Base-by-base conservation (phyloP, 2,888 invertebrate species). In the Aromia moschata region DNA sequence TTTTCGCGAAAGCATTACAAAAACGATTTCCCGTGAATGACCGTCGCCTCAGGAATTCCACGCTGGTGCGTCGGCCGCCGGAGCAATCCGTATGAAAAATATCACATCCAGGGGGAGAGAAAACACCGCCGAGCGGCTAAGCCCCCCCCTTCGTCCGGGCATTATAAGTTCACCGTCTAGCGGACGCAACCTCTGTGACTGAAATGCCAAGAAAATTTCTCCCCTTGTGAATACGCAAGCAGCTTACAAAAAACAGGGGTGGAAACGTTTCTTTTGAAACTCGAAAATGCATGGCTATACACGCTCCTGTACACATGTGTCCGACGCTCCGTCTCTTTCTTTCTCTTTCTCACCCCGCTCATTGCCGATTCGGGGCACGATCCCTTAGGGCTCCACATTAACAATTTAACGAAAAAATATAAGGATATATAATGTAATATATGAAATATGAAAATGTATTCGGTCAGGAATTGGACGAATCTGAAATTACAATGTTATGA, bases 191-290 rank as follows among this genome's bases (percentile, higher is more conserved):
- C 68, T 68, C 71, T 73, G 70, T 70, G 73, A 74, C 77, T 71
- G 72, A 77, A 77, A 75, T 74, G 77, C 74, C 73, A 76, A 77
- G 79, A 75, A 80, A 80, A 80, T 80, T 80, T 79, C 79, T 80
- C 80, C 79, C n/a, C 80, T 72, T 75, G 79, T 77, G 80, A 79
- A 79, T 79, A 79, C 73, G 74, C 74, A 79, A 79, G 79, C 77
- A 77, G 78, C 78, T 77, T 78, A 77, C 75, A 75, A 68, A 73
- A 74, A 77, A 75, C 76, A 73, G 75, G 78, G 77, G 78, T 74
- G 77, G 74, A 76, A 78, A 77, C 76, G 74, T 77, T 79, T 60
- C 76, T 75, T 78, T 77, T 76, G 73, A 77, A 79, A 78, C 79
- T 77, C n/a, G 79, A 78, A 79, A 78, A 78, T 79, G 79, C 77